Percentiles rank a stretch among this genome's conserved stretches.
These are phyloP conservation scores for Lateolabrax maculatus DNA, from an alignment of 2,797 vertebrate genomes.

Conservation along the genomic window DNA sequence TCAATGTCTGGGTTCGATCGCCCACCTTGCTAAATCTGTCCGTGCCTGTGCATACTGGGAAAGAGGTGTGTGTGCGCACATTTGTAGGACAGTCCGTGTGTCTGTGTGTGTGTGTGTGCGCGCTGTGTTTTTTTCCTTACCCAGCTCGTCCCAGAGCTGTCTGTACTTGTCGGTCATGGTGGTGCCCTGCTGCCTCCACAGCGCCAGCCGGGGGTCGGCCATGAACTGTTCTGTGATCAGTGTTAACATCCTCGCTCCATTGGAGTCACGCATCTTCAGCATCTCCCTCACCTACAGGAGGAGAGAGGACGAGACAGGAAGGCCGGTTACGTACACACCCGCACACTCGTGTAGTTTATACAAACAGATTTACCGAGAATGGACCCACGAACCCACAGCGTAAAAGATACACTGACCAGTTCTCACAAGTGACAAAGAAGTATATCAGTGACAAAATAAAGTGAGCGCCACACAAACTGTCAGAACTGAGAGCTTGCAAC, in stretches of 20 bases:
- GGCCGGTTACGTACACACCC: conserved; percentile 19
- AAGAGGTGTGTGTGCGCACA: conserved; percentile 3
- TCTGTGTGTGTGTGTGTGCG: conserved; percentile 19
- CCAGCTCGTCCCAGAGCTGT: conserved; percentile 99
- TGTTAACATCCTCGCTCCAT: conserved; percentile 98
- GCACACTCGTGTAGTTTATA: conserved; percentile 21
- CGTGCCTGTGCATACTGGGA: conserved; percentile 21
- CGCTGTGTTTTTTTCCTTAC: conserved; percentile 82
- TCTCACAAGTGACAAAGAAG: conserved; percentile 1
- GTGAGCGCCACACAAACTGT: neutral
- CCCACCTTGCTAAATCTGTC: conserved; percentile 65
- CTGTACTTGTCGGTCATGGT: conserved; percentile 99
- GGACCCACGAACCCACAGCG: neutral
- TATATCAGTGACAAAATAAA: neutral
- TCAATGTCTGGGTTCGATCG: conserved; percentile 61
- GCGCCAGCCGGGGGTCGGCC: conserved; percentile 95
- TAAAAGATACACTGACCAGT: neutral
- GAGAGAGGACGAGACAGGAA: conserved; percentile 32
- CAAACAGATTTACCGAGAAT: conserved; percentile 10
- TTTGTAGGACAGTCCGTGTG: conserved; percentile 25
- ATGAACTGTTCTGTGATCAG: conserved; percentile 99
- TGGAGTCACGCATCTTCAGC: conserved; percentile 99
- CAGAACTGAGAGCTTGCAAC: neutral
- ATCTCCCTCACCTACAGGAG: conserved; percentile 95
- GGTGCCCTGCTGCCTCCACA: conserved; percentile 99